Evolutionary conservation across 1,140 invertebrate genomes (phyloP).

Genomic region (Heterodera schachtii): DNA sequence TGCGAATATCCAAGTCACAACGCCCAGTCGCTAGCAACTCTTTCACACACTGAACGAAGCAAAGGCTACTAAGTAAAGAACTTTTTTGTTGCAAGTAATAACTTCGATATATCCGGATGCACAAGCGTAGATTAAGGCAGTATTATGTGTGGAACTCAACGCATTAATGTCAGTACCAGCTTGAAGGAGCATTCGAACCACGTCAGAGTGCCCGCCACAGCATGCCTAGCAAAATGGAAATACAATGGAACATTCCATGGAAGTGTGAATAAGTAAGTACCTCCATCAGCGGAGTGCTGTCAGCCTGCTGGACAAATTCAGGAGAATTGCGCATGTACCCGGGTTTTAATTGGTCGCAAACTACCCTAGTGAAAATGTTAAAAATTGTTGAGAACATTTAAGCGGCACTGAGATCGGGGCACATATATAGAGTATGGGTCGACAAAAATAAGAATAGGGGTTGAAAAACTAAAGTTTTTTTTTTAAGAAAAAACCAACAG

Average conservation of each 20-base stretch:
- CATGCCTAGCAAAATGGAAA: constrained; percentile 73
- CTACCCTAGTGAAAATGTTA: too few species aligned
- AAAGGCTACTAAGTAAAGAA: constrained; percentile 32
- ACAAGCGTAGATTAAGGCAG: constrained; percentile 96
- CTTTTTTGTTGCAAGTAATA: constrained; percentile 71
- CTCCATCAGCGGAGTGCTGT: constrained; percentile 94
- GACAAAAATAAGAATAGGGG: too few species aligned
- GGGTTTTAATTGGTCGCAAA: too few species aligned
- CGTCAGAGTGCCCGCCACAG: constrained; percentile 89
- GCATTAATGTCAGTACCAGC: constrained; percentile 93
- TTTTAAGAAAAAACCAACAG: too few species aligned
- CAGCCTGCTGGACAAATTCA: constrained; percentile 72
- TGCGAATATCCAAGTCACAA: constrained; percentile 67
- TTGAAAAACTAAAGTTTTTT: too few species aligned
- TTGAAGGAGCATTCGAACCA: constrained; percentile 82
- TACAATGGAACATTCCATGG: not conserved
- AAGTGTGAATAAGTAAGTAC: not conserved
- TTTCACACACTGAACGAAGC: constrained; percentile 43
- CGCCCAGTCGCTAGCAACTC: constrained; percentile 36
- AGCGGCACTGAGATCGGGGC: too few species aligned
- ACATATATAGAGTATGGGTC: too few species aligned
- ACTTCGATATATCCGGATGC: constrained; percentile 93
- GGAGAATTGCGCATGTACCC: constrained; percentile 37
- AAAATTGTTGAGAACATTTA: too few species aligned
- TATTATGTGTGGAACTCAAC: constrained; percentile 98